Conservation (phyloP, 2,797 vertebrate species). For the Syngnathus acus region DNA sequence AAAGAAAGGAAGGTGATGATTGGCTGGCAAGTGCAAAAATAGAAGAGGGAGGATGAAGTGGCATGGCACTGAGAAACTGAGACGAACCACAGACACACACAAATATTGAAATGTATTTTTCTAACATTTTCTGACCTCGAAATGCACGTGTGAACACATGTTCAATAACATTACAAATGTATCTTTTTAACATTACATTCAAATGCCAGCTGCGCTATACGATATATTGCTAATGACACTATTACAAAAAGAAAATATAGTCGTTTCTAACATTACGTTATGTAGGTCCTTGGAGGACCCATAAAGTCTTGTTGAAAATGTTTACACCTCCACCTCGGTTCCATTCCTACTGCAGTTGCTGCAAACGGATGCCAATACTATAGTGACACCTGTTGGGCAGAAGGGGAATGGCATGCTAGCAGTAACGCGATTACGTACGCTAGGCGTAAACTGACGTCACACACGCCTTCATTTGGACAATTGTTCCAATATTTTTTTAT, state of each 20-base stretch:
- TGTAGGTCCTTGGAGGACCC: too few species aligned
- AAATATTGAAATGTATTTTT: conserved; percentile 1
- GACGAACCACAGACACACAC: conserved; percentile 11
- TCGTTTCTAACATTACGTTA: too few species aligned
- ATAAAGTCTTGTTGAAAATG: too few species aligned
- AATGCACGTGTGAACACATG: not conserved
- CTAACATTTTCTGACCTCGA: not conserved
- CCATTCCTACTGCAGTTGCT: not conserved
- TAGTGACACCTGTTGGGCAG: not conserved
- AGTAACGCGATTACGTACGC: not conserved
- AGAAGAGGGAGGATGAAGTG: conserved; percentile 32
- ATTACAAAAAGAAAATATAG: too few species aligned
- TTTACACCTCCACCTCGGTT: too few species aligned
- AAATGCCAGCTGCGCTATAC: too few species aligned
- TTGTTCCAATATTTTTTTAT: not conserved
- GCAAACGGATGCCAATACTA: conserved; percentile 13
- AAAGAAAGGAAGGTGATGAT: conserved; percentile 39
- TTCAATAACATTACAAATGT: too few species aligned
- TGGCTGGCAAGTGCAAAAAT: conserved; percentile 40
- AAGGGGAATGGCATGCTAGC: not conserved
- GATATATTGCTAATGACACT: too few species aligned
- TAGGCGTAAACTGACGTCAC: too few species aligned
- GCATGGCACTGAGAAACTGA: conserved; percentile 13
- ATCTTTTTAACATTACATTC: too few species aligned
- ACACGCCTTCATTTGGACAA: too few species aligned